Evolutionary conservation across 2,888 invertebrate genomes (phyloP), one percentile per base, ranked within the genome.

Genomic region (Hirtodrosophila cameraria): DNA sequence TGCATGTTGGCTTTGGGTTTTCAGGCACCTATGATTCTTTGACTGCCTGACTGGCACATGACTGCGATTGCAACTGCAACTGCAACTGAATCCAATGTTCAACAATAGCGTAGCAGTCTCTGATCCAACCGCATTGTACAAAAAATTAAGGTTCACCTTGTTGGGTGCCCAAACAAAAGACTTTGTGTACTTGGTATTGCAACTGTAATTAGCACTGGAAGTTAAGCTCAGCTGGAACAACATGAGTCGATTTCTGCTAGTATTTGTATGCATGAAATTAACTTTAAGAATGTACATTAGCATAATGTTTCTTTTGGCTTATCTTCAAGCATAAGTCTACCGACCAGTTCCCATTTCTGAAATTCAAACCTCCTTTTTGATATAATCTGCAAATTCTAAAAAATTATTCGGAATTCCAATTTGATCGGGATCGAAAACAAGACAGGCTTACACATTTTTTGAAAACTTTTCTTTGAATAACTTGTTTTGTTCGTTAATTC

Each of bases 31-130:
- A 33, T 11, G 27, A 36, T 33, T 46, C 15, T 27, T 25, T 16
- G 13, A 12, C 43, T 41, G 15, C n/a, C 18, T 52, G 35, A 25
- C 28, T 63, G 63, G 41, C 25, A 35, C 28, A 18, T 61, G 49
- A 28, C 23, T 46, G 39, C 15, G 8, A 3, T 16, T n/a, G 36
- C 5, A 4, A 8, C 8, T 3, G 23, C 8, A 9, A 25, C 48
- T 23, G 20, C 23, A 39, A 15, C 30, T 25, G 33, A 11, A 2
- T 35, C 11, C 18, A 12, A 13, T 15, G 16, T 20, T n/a, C 33
- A 39, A 9, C 23, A 35, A 8, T 18, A n/a, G n/a, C n/a, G n/a
- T 11, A 36, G 16, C 28, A 50, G 12, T 16, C 25, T 16, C 4
- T 31, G 9, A 9, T 12, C 2, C 16, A 23, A 31, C 31, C 31